These are phyloP conservation scores for Stictocephala bisonia DNA, from an alignment of 2,888 invertebrate genomes.

Conservation along the genomic window DNA sequence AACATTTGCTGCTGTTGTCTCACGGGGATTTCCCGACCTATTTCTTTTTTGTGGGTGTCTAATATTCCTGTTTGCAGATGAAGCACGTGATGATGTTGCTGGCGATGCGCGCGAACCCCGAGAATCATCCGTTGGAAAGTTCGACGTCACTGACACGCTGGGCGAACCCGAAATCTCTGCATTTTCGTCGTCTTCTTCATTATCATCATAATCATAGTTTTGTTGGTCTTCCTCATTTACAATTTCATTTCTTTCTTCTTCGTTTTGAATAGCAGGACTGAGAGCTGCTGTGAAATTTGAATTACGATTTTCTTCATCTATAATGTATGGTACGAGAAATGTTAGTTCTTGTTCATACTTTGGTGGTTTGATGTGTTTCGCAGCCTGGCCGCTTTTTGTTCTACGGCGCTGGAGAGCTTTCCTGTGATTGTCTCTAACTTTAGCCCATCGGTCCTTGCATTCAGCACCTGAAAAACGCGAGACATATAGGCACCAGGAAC, in stretches of 20 bases:
- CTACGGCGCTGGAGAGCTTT: conserved; percentile 32
- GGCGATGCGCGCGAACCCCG: neutral
- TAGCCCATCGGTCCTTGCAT: conserved; percentile 28
- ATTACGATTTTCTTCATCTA: conserved; percentile 1
- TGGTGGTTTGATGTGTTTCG: conserved; percentile 16
- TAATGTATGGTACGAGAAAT: conserved; percentile 10
- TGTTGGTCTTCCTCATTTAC: neutral
- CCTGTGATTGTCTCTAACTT: conserved; percentile 19
- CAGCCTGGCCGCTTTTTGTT: neutral
- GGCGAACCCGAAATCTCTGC: neutral
- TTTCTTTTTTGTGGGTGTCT: conserved; percentile 6
- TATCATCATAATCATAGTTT: too few relatives aligned
- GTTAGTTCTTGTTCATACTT: conserved; percentile 20
- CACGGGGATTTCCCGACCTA: neutral
- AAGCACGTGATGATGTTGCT: neutral
- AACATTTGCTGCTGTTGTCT: conserved; percentile 19
- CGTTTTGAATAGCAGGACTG: neutral
- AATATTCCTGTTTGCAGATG: neutral
- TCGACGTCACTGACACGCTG: neutral
- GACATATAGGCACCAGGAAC: too few relatives aligned
- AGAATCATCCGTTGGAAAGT: neutral
- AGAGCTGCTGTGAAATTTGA: conserved; percentile 6
- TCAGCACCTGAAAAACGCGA: neutral
- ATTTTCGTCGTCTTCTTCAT: neutral
- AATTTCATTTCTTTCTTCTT: conserved; percentile 4